Conservation (phyloP, 2,113 vertebrate species). For the Dendropsophus ebraccatus region DNA sequence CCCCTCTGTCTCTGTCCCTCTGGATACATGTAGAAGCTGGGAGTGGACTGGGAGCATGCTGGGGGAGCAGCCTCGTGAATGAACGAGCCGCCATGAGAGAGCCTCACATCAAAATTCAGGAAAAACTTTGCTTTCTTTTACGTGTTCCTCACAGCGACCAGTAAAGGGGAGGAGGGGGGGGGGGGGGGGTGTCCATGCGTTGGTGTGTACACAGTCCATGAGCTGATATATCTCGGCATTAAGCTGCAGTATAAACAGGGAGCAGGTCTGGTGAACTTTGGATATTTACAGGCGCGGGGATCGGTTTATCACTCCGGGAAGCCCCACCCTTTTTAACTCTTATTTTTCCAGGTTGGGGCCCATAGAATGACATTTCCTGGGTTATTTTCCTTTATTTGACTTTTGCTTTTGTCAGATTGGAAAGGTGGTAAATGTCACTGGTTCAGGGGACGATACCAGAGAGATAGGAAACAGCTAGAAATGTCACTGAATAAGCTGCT, state of each 20-base stretch:
- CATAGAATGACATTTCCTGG: neutral
- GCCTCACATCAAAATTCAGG: neutral
- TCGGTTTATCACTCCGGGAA: slow-evolving; percentile 27
- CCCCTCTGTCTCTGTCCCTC: neutral
- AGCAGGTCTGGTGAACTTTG: slow-evolving; percentile 31
- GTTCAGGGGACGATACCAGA: too few relatives aligned
- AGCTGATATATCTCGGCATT: neutral
- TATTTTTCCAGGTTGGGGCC: neutral
- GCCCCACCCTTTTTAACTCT: slow-evolving; percentile 35
- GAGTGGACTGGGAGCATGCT: neutral
- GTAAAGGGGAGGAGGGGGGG: too few relatives aligned
- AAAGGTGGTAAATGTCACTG: neutral
- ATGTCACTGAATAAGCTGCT: too few relatives aligned
- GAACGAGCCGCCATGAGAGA: slow-evolving; percentile 7
- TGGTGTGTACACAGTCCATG: neutral
- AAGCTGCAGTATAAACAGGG: neutral
- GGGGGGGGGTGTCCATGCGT: too few relatives aligned
- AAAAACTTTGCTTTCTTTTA: neutral
- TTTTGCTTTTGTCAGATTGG: neutral
- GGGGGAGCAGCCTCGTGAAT: slow-evolving; percentile 9
- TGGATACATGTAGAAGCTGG: neutral
- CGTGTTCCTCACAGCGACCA: neutral
- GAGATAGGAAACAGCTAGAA: too few relatives aligned
- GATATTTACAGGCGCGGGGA: slow-evolving; percentile 18
- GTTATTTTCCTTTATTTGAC: neutral